Conservation (phyloP, 2,888 invertebrate species). For the Drosophila neotestacea region DNA sequence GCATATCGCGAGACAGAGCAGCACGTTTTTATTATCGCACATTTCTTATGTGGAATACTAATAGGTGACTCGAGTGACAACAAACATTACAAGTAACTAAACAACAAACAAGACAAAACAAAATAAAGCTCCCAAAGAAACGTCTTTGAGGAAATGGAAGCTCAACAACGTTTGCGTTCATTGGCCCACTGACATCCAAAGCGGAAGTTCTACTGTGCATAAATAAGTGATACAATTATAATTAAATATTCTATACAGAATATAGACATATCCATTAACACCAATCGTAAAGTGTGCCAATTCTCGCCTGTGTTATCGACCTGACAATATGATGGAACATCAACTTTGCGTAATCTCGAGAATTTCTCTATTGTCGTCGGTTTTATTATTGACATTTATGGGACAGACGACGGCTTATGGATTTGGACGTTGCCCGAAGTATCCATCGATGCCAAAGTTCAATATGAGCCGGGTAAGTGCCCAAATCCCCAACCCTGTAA, state of each 20-base stretch:
- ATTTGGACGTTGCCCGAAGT: constrained; percentile 89
- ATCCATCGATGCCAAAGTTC: constrained; percentile 88
- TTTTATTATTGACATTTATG: constrained; percentile 46
- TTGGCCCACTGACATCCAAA: constrained; percentile 64
- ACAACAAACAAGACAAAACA: constrained; percentile 14
- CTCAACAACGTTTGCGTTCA: constrained; percentile 47
- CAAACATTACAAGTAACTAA: constrained; percentile 24
- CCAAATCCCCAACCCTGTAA: neutral
- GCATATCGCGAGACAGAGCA: constrained; percentile 27
- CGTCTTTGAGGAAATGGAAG: constrained; percentile 57
- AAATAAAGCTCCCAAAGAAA: constrained; percentile 5
- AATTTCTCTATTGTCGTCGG: constrained; percentile 46
- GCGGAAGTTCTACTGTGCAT: constrained; percentile 53
- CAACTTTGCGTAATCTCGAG: constrained; percentile 27
- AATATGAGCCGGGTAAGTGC: constrained; percentile 88
- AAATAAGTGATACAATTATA: constrained; percentile 32
- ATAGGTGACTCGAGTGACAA: constrained; percentile 37
- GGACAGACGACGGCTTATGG: constrained; percentile 84
- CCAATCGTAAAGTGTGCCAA: constrained; percentile 36
- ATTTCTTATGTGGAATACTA: constrained; percentile 68
- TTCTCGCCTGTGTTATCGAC: constrained; percentile 11
- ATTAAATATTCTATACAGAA: constrained; percentile 37
- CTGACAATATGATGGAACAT: constrained; percentile 47
- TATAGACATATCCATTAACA: constrained; percentile 1
- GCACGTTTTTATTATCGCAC: constrained; percentile 77